Base-by-base conservation (phyloP, 2,888 invertebrate genomes). In the Andricus curvator region DNA sequence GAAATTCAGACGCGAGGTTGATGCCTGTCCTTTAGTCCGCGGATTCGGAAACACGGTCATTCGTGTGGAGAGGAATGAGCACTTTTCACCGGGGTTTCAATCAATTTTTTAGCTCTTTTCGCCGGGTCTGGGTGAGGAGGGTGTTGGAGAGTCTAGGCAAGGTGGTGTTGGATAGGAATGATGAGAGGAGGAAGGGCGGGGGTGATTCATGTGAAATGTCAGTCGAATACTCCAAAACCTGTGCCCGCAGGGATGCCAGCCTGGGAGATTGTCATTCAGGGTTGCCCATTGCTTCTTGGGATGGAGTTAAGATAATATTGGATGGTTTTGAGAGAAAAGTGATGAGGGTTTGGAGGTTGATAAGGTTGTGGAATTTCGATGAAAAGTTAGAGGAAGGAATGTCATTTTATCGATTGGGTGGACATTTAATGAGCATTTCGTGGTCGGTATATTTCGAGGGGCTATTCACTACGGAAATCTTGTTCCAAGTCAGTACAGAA, bases 201-300 rank as follows among this genome's bases (percentile, higher is more conserved):
- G 29, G 51, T 70, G 70, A 70, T 70, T 70, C 70, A 70, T 33
- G 70, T 70, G 70, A 70, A 48, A 70, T 70, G 70, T 70, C 70
- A 70, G 33, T 33, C 15, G 33, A 74, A 74, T 74, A 74, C 51
- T 74, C 20, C 56, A 70, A 74, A 74, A 74, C 74, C 56, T 74
- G 51, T 51, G 33, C 33, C 70, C 48, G 15, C 41, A 68, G 68
- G 68, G 48, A 70, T 70, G 70, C 20, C 20, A 51, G 51, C 20
- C 25, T 70, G 29, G 51, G 11, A 51, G 33, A 74, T 25, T 70
- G 25, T 51, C 22, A 20, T 6, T 70, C 29, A 70, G 48, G 20
- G 29, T 29, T 70, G 29, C 22, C 62, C 25, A 62, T 62, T 25
- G 62, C 62, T 62, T 62, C 25, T 62, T 22, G 5, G 13, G 15